Evolutionary conservation across 2,888 invertebrate genomes (phyloP).

Genomic region (Nowickia ferox): DNA sequence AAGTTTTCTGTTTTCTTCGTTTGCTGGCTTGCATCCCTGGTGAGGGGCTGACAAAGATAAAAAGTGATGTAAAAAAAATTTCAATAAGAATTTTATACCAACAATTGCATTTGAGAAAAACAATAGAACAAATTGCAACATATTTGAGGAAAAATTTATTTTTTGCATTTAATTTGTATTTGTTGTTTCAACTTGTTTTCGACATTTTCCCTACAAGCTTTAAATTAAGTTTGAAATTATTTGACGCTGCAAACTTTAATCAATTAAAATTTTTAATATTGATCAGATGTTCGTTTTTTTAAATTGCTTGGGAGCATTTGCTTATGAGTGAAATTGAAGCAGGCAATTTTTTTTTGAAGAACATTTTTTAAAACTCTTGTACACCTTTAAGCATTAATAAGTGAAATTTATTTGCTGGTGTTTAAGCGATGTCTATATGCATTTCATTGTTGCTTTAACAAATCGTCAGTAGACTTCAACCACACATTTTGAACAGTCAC

Average conservation of each 20-base stretch:
- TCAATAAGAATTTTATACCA: slow-evolving; percentile 13
- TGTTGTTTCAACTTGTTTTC: background rate
- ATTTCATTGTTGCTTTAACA: too few species aligned
- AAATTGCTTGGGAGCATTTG: background rate
- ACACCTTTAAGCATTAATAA: too few species aligned
- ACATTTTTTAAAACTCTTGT: too few species aligned
- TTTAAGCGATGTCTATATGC: too few species aligned
- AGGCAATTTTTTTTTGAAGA: too few species aligned
- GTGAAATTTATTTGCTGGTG: too few species aligned
- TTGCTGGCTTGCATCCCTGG: slow-evolving; percentile 4
- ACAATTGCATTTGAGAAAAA: background rate
- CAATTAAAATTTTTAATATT: background rate
- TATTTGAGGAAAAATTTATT: background rate
- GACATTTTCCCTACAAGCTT: background rate
- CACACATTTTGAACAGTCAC: too few species aligned
- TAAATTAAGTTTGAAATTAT: too few species aligned
- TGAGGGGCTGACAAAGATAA: background rate
- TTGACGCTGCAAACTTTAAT: too few species aligned
- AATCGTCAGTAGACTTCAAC: too few species aligned
- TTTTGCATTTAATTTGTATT: background rate
- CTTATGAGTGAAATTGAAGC: too few species aligned
- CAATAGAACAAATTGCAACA: background rate
- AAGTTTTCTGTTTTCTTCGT: slow-evolving; percentile 27
- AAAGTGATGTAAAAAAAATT: slow-evolving; percentile 11
- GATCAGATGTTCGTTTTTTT: background rate